Base-by-base conservation (phyloP, 2,888 invertebrate genomes). In the Sclerodermus sp. region DNA sequence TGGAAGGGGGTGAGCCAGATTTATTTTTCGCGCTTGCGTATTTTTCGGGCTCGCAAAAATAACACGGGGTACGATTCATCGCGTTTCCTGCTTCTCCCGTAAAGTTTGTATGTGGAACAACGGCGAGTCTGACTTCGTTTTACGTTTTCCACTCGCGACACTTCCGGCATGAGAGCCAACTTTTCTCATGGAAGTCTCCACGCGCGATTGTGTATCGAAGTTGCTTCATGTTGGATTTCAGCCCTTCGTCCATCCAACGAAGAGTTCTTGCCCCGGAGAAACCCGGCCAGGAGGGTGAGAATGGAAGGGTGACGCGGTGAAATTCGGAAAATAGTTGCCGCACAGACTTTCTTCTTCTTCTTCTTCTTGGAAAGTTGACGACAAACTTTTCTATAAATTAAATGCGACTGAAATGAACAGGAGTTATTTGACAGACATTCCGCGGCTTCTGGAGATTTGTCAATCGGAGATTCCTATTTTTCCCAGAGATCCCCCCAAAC, bases 311-410 rank as follows among this genome's bases (percentile, higher is more conserved):
- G 29, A 29, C 39, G 42, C 23, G 32, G 18, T 13, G 38, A 37
- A 15, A 44, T 43, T 44, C 46, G 45, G 54, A 51, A 47, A 46
- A 57, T 57, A 53, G 55, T 47, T 51, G 54, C 41, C 18, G 16
- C 49, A 58, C 57, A 60, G 59, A 8, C 23, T 5, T 23, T 23
- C 8, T 8, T 23, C 8, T 8, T 23, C 23, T 23, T 8, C 51
- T 54, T 67, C 56, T 68, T 70, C 68, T 69, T 65, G 67, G 58
- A 57, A 60, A 71, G 66, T 71, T 65, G 70, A 73, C 66, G 67
- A 71, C 70, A 72, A 74, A 73, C 68, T 74, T 75, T 72, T 64
- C 66, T 70, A 69, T 67, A 70, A 74, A 71, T 74, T 74, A 72
- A 74, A 73, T 68, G 71, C 64, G 60, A 62, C 59, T 62, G 55